These are phyloP conservation scores for Odontophorus gujanensis DNA, from an alignment of 2,113 vertebrate species.

Conservation along the genomic window DNA sequence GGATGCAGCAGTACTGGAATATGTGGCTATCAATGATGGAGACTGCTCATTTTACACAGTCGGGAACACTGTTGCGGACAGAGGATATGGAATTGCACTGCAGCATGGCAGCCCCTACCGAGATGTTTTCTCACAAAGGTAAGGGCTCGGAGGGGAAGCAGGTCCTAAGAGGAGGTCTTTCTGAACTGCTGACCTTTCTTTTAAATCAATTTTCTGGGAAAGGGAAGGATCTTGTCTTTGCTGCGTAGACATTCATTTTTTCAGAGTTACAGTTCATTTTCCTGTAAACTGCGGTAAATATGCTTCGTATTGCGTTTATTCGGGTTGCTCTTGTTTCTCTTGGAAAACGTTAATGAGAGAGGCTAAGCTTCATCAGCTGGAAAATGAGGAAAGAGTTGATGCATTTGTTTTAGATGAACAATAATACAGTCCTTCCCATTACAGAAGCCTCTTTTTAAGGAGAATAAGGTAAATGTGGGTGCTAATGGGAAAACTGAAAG, in stretches of 20 bases:
- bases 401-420: slow-evolving; percentile 1
- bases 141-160: slow-evolving; percentile 22
- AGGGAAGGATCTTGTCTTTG: background rate
- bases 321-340: background rate
- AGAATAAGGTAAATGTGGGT: background rate
- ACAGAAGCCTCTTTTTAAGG: background rate
- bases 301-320: background rate
- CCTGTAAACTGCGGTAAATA: background rate
- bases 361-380: background rate
- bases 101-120: slow-evolving; percentile 98
- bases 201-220: background rate
- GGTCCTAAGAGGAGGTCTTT: background rate
- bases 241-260: background rate
- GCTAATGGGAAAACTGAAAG: background rate
- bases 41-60: slow-evolving; percentile 96
- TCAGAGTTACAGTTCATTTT: background rate
- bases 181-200: background rate
- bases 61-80: slow-evolving; percentile 88
- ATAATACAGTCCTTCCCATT: background rate
- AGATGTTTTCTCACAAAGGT: slow-evolving; percentile 98
- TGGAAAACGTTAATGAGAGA: background rate
- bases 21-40: slow-evolving; percentile 94
- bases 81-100: slow-evolving; percentile 96
- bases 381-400: background rate
- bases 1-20: slow-evolving; percentile 96